Base-by-base conservation (phyloP, 1,140 invertebrate species). In the Calosoma granatense region DNA sequence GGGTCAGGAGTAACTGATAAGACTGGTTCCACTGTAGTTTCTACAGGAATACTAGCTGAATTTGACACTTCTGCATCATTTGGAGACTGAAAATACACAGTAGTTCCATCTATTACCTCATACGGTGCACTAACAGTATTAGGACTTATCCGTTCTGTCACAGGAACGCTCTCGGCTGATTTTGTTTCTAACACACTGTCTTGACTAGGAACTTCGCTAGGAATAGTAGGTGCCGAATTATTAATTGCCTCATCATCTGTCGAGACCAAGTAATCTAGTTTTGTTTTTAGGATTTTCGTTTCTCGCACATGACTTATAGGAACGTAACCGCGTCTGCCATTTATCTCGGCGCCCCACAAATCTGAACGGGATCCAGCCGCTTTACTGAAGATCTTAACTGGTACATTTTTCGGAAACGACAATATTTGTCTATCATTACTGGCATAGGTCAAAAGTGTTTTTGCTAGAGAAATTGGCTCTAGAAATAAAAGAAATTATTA, bases 341-440 rank as follows among this genome's bases (percentile, higher is more conserved):
- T 78, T 22, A 88, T 80, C 71, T 82, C 79, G 20, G 82, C 84
- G 62, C 82, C 86, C 86, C 87, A 90, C 56, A 88, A 69, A 60
- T 84, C 80, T 4, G 63, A 65, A 61, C 83, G 78, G 1, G 63
- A 75, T 20, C 85, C 86, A 65, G 83, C 83, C 59, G 80, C 78
- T 72, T 89, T 90, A 68, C 87, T 88, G 58, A 75, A 82, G 58
- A 90, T 76, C 55, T 68, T 76, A 1, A 86, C 80, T 1, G 82
- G 73, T n/a, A 71, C 64, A 67, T 85, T 83, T 12, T 64, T 65
- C 22, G 72, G 71, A 70, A 87, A 89, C 21, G 83, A 79, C 22
- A 90, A 70, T 55, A 85, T 72, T 19, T 78, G 75, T 19, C 72
- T 66, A 55, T 82, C 80, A 17, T 71, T 76, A 57, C 79, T 75